Percentiles rank a stretch among this genome's conserved stretches.
These are phyloP conservation scores for Tragelaphus scriptus DNA, from an alignment of 2,113 vertebrate species.

Conservation along the genomic window DNA sequence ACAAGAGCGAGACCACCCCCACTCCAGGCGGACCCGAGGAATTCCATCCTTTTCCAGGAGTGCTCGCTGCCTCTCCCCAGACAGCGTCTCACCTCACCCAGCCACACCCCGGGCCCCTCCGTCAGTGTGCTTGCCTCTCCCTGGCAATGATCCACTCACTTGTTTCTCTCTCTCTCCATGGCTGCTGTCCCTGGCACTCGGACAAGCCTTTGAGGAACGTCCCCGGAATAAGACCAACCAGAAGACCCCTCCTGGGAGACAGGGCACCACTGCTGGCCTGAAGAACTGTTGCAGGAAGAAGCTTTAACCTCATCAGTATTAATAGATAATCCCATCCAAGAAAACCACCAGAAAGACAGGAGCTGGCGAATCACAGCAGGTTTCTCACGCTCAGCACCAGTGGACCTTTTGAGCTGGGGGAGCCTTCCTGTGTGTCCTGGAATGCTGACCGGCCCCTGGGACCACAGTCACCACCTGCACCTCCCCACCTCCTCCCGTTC, in stretches of 20 bases:
- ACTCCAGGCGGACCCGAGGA: accelerated
- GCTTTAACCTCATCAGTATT: accelerated
- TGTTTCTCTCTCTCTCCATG: neutral
- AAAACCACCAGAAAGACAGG: accelerated
- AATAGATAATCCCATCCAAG: accelerated
- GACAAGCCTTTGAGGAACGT: accelerated
- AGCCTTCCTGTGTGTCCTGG: no score
- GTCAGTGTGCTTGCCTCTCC: accelerated
- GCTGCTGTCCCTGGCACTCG: no score
- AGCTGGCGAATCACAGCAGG: neutral
- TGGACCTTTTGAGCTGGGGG: accelerated
- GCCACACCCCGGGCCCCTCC: accelerated
- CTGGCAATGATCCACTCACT: accelerated
- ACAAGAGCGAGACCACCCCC: accelerated
- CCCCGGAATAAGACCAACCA: neutral
- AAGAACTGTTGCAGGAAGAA: accelerated
- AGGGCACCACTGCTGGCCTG: accelerated
- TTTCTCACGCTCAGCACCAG: neutral
- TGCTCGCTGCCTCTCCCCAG: accelerated
- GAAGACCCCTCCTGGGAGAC: neutral
- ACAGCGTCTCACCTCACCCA: accelerated
- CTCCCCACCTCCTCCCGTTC: neutral
- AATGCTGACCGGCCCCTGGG: neutral
- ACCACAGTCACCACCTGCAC: neutral
- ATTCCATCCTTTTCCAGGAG: no score